Base-by-base conservation (phyloP, 2,888 invertebrate genomes). In the Mimachlamys varia region DNA sequence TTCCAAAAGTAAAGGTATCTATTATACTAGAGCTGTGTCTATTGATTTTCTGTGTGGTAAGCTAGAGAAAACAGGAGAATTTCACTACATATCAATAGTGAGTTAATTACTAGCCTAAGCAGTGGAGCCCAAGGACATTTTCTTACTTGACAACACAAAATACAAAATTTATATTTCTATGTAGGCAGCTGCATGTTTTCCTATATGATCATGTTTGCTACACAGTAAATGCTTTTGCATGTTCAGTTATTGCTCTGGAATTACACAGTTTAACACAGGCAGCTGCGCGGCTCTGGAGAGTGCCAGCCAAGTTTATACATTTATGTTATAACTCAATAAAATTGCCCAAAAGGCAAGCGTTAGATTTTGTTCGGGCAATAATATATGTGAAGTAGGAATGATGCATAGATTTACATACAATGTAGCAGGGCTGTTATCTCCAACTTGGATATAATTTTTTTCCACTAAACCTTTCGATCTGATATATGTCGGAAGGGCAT, bases 1-100 rank as follows among this genome's bases (percentile, higher is more conserved):
- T 76, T 76, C 76, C 76, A 76, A 76, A 76, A 76, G 76, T 76
- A 76, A 76, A 76, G 33, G 13, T 76, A 76, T 76, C 76, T 76
- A 76, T 76, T 76, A 76, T 76, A 76, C 33, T 7, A 33, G 33
- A 76, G 76, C 17, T 76, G 33, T 76, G 12, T 22, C 76, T 76
- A 76, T 76, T 76, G 76, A 76, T 76, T 76, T 76, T 76, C 76
- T 27, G 10, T 62, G 33, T 15, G 22, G 76, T 76, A 76, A 76
- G 76, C 76, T 76, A 33, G 76, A 76, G 76, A 76, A 76, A 76
- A 76, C 76, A 76, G 76, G 76, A 76, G 76, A 27, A 33, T 76
- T 76, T 76, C 76, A 27, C 76, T 76, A 76, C 76, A 76, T 76
- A 76, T 76, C 76, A 76, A 76, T 76, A 76, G 27, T 7, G 10